Evolutionary conservation across 2,888 invertebrate genomes (phyloP).

Genomic region (Rhamnusium bicolor): DNA sequence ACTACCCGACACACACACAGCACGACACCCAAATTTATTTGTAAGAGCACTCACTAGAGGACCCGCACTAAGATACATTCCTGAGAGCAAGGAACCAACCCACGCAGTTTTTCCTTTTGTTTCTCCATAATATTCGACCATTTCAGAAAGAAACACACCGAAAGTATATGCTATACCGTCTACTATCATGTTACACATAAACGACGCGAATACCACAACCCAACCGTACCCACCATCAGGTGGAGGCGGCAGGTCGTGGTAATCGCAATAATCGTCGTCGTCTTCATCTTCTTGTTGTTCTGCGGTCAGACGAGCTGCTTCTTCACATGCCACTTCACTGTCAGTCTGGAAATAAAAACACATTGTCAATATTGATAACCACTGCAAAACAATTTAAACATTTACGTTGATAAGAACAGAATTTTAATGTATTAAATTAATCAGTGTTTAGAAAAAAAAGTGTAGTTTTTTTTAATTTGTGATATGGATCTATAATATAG

Average conservation of each 20-base stretch:
- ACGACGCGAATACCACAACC: conserved; percentile 96
- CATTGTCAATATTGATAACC: not conserved
- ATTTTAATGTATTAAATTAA: no score
- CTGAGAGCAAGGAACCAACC: conserved; percentile 95
- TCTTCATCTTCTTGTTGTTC: conserved; percentile 77
- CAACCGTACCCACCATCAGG: conserved; percentile 95
- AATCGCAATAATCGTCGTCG: conserved; percentile 78
- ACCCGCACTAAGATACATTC: conserved; percentile 95
- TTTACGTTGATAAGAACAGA: no score
- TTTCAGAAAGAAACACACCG: conserved; percentile 90
- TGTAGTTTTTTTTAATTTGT: no score
- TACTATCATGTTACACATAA: conserved; percentile 98
- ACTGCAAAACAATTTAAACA: not conserved
- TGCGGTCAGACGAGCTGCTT: conserved; percentile 84
- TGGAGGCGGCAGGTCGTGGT: conserved; percentile 87
- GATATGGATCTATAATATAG: no score
- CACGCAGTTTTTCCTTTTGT: conserved; percentile 93
- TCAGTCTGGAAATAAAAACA: conserved; percentile 77
- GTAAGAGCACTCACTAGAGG: conserved; percentile 96
- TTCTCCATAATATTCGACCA: conserved; percentile 86
- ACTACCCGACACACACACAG: conserved; percentile 94
- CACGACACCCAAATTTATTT: conserved; percentile 95
- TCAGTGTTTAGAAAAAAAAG: no score
- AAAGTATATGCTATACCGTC: conserved; percentile 99
- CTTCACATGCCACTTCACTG: conserved; percentile 90